Evolutionary conservation across 2,888 invertebrate genomes (phyloP).

Genomic region (Colostygia pectinataria): DNA sequence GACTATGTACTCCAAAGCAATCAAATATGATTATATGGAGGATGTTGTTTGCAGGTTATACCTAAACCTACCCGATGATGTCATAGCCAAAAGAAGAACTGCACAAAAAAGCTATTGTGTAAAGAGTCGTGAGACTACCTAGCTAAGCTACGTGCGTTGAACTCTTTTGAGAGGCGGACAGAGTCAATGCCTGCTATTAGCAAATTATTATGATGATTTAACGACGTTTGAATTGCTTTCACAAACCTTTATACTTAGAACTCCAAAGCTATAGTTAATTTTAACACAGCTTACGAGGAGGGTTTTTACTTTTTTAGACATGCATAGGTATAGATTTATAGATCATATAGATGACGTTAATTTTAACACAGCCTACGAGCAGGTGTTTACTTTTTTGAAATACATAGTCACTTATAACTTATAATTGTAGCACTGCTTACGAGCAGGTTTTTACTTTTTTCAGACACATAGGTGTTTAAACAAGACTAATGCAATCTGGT

Average conservation of each 20-base stretch:
- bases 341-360: too few species aligned
- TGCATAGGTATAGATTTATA: too few species aligned
- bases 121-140: constrained; percentile 75
- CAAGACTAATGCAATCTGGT: background rate
- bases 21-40: constrained; percentile 28
- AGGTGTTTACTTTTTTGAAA: too few species aligned
- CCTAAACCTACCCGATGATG: constrained; percentile 60
- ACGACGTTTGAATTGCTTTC: constrained; percentile 56
- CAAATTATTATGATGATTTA: constrained; percentile 63
- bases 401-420: too few species aligned
- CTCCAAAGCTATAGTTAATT: constrained; percentile 26
- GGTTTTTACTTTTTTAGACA: too few species aligned
- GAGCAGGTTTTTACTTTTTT: constrained; percentile 1
- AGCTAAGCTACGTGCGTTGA: constrained; percentile 74
- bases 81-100: constrained; percentile 76
- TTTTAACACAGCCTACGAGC: constrained; percentile 23
- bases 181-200: constrained; percentile 73
- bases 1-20: constrained; percentile 19
- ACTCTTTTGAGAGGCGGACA: constrained; percentile 70
- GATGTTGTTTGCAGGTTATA: constrained; percentile 37
- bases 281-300: too few species aligned
- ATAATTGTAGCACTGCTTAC: constrained; percentile 27
- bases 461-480: background rate
- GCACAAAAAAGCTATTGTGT: constrained; percentile 80
- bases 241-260: constrained; percentile 37